Percentiles rank a stretch among this genome's conserved stretches.
These are phyloP conservation scores for Drosophila ananassae DNA, from an alignment of 1,140 invertebrate genomes.

Conservation along the genomic window DNA sequence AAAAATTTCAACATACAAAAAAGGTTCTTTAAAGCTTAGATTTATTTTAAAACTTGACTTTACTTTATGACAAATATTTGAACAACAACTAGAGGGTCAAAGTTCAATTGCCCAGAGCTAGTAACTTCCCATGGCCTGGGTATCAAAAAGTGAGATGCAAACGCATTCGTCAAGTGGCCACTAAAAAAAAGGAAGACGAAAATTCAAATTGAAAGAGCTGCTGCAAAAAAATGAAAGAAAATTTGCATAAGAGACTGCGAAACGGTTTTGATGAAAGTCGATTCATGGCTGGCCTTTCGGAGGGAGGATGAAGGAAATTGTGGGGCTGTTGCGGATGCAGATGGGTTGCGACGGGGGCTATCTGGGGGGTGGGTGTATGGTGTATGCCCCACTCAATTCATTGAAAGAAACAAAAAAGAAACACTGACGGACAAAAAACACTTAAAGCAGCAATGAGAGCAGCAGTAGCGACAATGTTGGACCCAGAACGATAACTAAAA, in stretches of 20 bases:
- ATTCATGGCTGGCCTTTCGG: slow-evolving; percentile 39
- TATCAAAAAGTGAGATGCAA: slow-evolving; percentile 49
- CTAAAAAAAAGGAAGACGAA: slow-evolving; percentile 42
- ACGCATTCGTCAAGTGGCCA: slow-evolving; percentile 50
- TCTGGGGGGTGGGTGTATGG: slow-evolving; percentile 1
- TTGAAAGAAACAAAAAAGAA: slow-evolving; percentile 52
- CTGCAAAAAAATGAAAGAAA: slow-evolving; percentile 33
- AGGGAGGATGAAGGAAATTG: neutral
- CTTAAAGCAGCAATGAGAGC: slow-evolving; percentile 58
- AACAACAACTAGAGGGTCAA: slow-evolving; percentile 1
- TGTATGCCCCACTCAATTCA: slow-evolving; percentile 56
- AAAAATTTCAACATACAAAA: neutral
- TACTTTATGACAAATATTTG: neutral
- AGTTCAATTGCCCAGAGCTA: slow-evolving; percentile 16
- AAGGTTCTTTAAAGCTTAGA: neutral
- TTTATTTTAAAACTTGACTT: neutral
- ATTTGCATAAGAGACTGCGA: slow-evolving; percentile 52
- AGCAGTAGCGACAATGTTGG: slow-evolving; percentile 43
- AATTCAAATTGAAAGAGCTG: slow-evolving; percentile 42
- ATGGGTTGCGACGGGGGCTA: neutral
- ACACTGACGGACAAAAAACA: slow-evolving; percentile 60
- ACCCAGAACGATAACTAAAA: slow-evolving; percentile 10
- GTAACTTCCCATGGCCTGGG: neutral
- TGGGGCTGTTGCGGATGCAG: slow-evolving; percentile 7
- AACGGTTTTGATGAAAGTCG: slow-evolving; percentile 59